phyloP scores from a whole-genome alignment of 2,797 vertebrate genomes.

The Babyrousa celebensis region DNA sequence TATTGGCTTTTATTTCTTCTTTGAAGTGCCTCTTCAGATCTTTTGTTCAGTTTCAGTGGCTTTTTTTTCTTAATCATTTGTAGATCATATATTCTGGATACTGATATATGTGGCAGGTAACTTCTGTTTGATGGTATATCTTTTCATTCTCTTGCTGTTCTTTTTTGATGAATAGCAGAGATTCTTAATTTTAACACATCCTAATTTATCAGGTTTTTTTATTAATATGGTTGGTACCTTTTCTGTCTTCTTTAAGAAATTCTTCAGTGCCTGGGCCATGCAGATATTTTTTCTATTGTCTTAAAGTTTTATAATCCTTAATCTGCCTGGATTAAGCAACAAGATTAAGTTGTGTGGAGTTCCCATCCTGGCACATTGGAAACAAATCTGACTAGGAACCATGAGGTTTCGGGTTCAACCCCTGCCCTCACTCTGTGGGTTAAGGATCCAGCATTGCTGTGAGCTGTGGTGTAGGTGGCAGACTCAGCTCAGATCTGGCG shows the following conservation, averaged over 20 bases:
- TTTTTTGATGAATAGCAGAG: not conserved
- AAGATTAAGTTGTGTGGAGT: no score
- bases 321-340: not conserved
- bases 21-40: not conserved
- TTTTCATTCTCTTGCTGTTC: not conserved
- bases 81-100: not conserved
- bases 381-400: no score
- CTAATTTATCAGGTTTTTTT: not conserved
- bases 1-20: not conserved
- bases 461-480: no score
- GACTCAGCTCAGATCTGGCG: no score
- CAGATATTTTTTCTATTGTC: not conserved
- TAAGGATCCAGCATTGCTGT: no score
- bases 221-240: not conserved
- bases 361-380: no score
- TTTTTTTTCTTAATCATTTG: slow-evolving; percentile 24
- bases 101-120: not conserved
- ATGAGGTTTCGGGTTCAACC: no score
- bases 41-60: slow-evolving; percentile 24
- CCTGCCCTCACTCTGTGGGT: no score
- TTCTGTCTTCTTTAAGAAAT: not conserved
- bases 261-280: not conserved
- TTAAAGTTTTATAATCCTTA: slow-evolving; percentile 31
- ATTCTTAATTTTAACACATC: not conserved
- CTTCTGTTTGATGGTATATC: not conserved